A percentile compares a stretch with the other conserved stretches of the same genome.
phyloP scores from a whole-genome alignment of 2,888 invertebrate genomes.

The Pollenia griseotomentosa region DNA sequence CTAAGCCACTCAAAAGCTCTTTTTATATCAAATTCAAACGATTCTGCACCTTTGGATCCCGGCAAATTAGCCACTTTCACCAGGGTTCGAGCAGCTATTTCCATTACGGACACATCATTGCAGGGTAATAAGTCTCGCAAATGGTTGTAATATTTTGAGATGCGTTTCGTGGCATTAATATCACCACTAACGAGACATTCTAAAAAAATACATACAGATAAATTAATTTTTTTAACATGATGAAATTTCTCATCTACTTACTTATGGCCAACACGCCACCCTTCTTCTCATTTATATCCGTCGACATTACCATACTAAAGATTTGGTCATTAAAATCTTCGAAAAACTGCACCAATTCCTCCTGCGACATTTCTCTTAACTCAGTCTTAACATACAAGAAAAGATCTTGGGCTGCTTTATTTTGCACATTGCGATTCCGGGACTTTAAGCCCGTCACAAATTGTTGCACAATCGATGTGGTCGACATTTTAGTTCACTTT shows the following conservation, averaged over 20 bases:
- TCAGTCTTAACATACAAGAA: conserved; percentile 96
- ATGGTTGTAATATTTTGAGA: conserved; percentile 96
- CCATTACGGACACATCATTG: conserved; percentile 96
- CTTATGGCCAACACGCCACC: conserved; percentile 97
- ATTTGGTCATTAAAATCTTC: conserved; percentile 98
- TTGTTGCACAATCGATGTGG: conserved; percentile 87
- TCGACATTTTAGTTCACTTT: conserved; percentile 80
- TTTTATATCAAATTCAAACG: conserved; percentile 99
- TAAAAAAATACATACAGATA: conserved; percentile 83
- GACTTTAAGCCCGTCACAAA: conserved; percentile 95
- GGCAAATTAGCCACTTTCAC: conserved; percentile 96
- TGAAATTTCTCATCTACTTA: conserved; percentile 80
- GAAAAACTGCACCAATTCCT: conserved; percentile 95
- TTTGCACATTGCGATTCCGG: conserved; percentile 92
- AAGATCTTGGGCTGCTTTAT: conserved; percentile 94
- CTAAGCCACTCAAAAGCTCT: conserved; percentile 97
- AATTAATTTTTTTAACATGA: background rate
- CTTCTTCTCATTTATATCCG: conserved; percentile 96
- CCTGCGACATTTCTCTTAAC: conserved; percentile 93
- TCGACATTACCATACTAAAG: conserved; percentile 97
- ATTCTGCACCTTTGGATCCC: conserved; percentile 97
- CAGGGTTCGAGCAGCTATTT: conserved; percentile 97
- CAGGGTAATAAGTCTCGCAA: conserved; percentile 95
- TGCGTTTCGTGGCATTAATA: conserved; percentile 95
- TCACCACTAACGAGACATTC: conserved; percentile 97